phyloP scores from a whole-genome alignment of 2,888 invertebrate species.

The Tryphoninae sp. region DNA sequence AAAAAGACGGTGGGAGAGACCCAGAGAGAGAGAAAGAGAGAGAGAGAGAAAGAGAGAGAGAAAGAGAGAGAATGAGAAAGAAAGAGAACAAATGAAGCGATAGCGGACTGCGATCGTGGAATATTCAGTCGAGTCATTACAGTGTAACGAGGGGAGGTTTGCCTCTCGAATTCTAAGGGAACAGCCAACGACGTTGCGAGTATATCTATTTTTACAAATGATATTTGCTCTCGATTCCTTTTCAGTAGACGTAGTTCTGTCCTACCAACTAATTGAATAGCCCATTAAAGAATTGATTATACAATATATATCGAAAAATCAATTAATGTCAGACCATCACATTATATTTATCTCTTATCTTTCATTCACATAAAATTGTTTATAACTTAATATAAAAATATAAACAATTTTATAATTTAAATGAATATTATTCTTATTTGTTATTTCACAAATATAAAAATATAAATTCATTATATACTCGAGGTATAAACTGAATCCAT shows the following conservation, averaged over 20 bases:
- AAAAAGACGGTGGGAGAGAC: no score
- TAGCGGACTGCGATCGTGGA: conserved; percentile 7
- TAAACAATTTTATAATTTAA: no score
- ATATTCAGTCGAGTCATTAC: conserved; percentile 31
- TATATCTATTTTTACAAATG: conserved; percentile 8
- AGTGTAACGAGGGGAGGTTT: conserved; percentile 12
- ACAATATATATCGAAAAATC: not conserved
- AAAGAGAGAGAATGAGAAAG: not conserved
- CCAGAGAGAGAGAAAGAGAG: not conserved
- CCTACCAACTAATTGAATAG: not conserved
- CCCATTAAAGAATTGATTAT: not conserved
- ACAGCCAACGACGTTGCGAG: conserved; percentile 6
- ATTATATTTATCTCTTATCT: no score
- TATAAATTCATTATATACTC: no score
- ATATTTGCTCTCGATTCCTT: conserved; percentile 13
- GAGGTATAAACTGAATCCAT: no score
- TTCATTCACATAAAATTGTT: no score
- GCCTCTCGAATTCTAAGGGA: conserved; percentile 28
- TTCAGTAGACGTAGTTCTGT: not conserved
- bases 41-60: not conserved
- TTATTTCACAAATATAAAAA: no score
- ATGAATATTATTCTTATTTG: no score
- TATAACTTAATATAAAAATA: no score
- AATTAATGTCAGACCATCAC: no score
- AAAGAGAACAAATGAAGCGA: conserved; percentile 20